Percentiles rank a stretch among this genome's conserved stretches.
Evolutionary conservation across 2,113 vertebrate species (phyloP).

Genomic region (Phaethon lepturus): DNA sequence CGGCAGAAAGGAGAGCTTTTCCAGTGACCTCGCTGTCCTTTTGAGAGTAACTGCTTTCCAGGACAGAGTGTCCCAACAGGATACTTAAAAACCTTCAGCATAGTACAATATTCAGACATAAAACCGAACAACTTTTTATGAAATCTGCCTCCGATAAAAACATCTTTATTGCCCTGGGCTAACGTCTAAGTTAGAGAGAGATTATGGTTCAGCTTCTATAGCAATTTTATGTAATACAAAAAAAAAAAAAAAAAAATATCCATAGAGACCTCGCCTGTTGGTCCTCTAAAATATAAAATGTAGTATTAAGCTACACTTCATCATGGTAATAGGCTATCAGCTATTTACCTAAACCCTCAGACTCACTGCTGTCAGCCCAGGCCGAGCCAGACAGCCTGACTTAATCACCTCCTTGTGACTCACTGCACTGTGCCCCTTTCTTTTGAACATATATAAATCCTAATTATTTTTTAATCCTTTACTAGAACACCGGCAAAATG

Average conservation of each 20-base stretch:
- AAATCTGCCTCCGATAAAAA: slow-evolving; percentile 74
- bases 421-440: neutral
- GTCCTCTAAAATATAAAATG: slow-evolving; percentile 68
- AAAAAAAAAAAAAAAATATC: slow-evolving; percentile 3
- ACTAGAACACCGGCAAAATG: slow-evolving; percentile 33
- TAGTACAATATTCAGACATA: slow-evolving; percentile 14
- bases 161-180: slow-evolving; percentile 72
- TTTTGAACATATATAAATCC: slow-evolving; percentile 61
- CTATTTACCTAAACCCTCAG: slow-evolving; percentile 40
- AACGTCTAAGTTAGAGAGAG: slow-evolving; percentile 67
- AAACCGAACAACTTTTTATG: slow-evolving; percentile 58
- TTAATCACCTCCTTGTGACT: slow-evolving; percentile 47
- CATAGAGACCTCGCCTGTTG: slow-evolving; percentile 51
- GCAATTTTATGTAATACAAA: slow-evolving; percentile 55
- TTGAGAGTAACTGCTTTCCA: slow-evolving; percentile 21
- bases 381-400: slow-evolving; percentile 42
- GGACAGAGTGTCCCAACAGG: slow-evolving; percentile 27
- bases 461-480: slow-evolving; percentile 64
- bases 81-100: slow-evolving; percentile 19
- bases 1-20: neutral
- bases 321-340: slow-evolving; percentile 63
- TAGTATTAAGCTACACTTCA: slow-evolving; percentile 67
- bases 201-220: slow-evolving; percentile 63
- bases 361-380: slow-evolving; percentile 44
- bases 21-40: neutral